Evolutionary conservation across 1,140 invertebrate species (phyloP).

Genomic region (Cyrtorhinus lividipennis): DNA sequence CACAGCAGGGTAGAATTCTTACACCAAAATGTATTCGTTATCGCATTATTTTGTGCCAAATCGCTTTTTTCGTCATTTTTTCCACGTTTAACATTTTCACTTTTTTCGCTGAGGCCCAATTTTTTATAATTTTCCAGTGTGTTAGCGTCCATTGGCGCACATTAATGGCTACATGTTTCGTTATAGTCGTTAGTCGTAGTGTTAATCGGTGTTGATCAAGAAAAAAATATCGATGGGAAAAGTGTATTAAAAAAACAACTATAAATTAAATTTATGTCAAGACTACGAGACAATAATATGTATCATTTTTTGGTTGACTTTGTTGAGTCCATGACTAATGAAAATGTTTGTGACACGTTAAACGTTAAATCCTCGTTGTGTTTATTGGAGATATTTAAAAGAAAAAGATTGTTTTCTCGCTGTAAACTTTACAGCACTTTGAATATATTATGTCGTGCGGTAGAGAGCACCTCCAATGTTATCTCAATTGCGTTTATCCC

Average conservation of each 20-base stretch:
- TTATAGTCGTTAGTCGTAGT: constrained; percentile 9
- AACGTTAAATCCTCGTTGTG: background rate
- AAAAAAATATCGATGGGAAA: background rate
- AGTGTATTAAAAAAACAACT: background rate
- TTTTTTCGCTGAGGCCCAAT: too few species aligned
- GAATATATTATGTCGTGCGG: background rate
- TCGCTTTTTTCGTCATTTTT: background rate
- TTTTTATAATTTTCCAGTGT: too few species aligned
- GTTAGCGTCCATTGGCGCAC: too few species aligned
- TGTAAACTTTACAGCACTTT: background rate
- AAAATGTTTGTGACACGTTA: background rate
- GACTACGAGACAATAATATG: constrained; percentile 5
- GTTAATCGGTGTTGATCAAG: background rate
- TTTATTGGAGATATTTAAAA: background rate
- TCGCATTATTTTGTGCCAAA: constrained; percentile 4
- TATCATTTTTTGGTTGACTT: background rate
- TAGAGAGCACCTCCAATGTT: background rate
- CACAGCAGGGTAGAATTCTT: background rate
- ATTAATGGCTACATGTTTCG: background rate
- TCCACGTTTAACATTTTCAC: background rate
- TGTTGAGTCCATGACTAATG: background rate
- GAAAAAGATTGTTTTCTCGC: background rate
- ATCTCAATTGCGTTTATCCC: background rate
- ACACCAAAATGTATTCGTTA: background rate
- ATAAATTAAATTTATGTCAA: background rate